These are phyloP conservation scores for Drepana arcuata DNA, from an alignment of 1,140 invertebrate genomes.

Conservation along the genomic window DNA sequence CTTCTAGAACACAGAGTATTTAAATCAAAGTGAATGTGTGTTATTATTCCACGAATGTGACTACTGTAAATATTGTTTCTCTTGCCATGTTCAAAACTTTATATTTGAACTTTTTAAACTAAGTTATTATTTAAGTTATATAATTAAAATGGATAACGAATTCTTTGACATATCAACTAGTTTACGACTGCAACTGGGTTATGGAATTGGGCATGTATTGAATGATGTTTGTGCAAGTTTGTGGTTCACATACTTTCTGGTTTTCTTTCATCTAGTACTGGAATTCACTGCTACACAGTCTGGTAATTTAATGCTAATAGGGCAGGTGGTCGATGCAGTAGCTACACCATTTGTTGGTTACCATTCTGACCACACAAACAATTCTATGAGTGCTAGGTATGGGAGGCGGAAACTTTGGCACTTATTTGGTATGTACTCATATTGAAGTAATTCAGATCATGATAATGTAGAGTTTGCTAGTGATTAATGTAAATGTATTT, in stretches of 20 bases:
- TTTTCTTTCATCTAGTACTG: conserved; percentile 91
- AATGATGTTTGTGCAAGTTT: conserved; percentile 97
- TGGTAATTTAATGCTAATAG: conserved; percentile 86
- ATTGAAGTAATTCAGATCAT: too few species aligned
- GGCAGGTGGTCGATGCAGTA: conserved; percentile 92
- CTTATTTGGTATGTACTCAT: conserved; percentile 84
- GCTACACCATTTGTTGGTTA: conserved; percentile 92
- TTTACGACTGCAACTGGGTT: conserved; percentile 57
- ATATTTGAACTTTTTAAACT: too few species aligned
- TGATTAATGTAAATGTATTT: too few species aligned
- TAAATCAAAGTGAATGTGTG: too few species aligned
- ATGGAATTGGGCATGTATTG: conserved; percentile 88
- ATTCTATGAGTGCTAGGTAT: conserved; percentile 79
- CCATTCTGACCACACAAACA: conserved; percentile 83
- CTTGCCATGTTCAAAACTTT: too few species aligned
- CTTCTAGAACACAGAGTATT: too few species aligned
- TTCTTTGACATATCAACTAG: conserved; percentile 58
- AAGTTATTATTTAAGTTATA: neutral
- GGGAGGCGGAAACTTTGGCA: conserved; percentile 94
- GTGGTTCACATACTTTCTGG: conserved; percentile 98
- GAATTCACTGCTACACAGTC: conserved; percentile 82
- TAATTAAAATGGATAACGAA: conserved; percentile 55
- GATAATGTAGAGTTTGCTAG: too few species aligned
- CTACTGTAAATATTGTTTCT: too few species aligned
- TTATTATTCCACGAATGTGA: too few species aligned